These are phyloP conservation scores for Acronicta alni DNA, from an alignment of 2,888 invertebrate species.

Conservation along the genomic window DNA sequence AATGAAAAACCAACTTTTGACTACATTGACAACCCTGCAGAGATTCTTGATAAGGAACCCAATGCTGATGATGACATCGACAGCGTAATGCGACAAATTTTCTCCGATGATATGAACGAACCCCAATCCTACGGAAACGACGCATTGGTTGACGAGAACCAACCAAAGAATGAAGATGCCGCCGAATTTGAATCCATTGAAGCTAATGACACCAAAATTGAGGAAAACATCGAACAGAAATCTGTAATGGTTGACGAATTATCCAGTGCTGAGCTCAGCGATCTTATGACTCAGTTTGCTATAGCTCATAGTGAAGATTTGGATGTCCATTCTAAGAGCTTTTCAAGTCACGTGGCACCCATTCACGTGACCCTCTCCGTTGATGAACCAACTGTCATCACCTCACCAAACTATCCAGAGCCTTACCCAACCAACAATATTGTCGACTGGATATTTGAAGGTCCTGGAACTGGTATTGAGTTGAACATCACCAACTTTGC, in stretches of 20 bases:
- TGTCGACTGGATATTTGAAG: slow-evolving; percentile 78
- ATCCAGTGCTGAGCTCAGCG: slow-evolving; percentile 61
- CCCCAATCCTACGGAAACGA: slow-evolving; percentile 59
- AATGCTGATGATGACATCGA: slow-evolving; percentile 40
- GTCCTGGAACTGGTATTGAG: slow-evolving; percentile 81
- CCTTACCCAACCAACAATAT: slow-evolving; percentile 72
- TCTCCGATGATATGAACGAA: slow-evolving; percentile 29
- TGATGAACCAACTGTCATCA: slow-evolving; percentile 66
- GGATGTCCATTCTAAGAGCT: slow-evolving; percentile 58
- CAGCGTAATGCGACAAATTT: slow-evolving; percentile 23
- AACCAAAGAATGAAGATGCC: slow-evolving; percentile 36
- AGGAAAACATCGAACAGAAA: slow-evolving; percentile 9
- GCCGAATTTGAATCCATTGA: slow-evolving; percentile 40
- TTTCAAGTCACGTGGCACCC: slow-evolving; percentile 58
- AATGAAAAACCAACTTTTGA: slow-evolving; percentile 14
- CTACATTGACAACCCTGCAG: slow-evolving; percentile 29
- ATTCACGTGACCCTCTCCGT: slow-evolving; percentile 64
- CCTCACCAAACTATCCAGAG: slow-evolving; percentile 74
- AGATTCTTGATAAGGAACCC: slow-evolving; percentile 15
- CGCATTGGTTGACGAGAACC: slow-evolving; percentile 60
- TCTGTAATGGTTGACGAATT: slow-evolving; percentile 60
- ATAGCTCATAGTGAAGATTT: slow-evolving; percentile 60
- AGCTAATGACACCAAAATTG: slow-evolving; percentile 19
- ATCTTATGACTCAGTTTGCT: slow-evolving; percentile 66
- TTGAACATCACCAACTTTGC: slow-evolving; percentile 78